phyloP scores from a whole-genome alignment of 2,888 invertebrate genomes.

The Cantharis nigra region DNA sequence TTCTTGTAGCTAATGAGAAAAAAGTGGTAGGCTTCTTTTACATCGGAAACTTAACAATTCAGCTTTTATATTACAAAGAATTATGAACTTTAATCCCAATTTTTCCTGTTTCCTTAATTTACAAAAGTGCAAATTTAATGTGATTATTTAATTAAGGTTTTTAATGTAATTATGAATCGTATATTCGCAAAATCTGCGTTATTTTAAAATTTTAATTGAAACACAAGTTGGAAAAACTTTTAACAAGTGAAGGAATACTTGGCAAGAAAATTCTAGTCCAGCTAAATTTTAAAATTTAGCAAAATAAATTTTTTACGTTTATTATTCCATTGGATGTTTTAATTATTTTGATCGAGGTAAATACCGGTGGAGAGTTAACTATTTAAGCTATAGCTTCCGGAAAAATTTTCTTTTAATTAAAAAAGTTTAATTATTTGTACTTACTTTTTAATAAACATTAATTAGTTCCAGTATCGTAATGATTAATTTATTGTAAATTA shows the following conservation, averaged over 20 bases:
- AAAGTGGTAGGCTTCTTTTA: constrained; percentile 21
- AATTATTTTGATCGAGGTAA: neutral
- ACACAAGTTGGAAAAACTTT: neutral
- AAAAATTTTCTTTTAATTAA: neutral
- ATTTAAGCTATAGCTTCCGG: neutral
- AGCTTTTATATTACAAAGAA: constrained; percentile 15
- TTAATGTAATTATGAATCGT: neutral
- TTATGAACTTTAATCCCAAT: constrained; percentile 11
- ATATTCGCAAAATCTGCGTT: neutral
- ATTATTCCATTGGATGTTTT: too few relatives aligned
- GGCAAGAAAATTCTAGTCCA: neutral
- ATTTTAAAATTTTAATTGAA: neutral
- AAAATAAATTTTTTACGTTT: neutral
- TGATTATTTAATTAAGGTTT: neutral
- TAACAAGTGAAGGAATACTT: neutral
- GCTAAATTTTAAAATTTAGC: too few relatives aligned
- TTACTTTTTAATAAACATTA: neutral
- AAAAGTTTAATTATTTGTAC: neutral
- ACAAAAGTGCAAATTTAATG: neutral
- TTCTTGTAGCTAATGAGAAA: constrained; percentile 33
- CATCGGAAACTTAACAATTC: neutral
- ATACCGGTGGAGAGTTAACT: neutral
- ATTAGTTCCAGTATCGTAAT: neutral
- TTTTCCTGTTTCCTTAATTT: neutral
- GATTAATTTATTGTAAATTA: neutral